phyloP scores from a whole-genome alignment of 2,113 vertebrate genomes.

The Siniperca chuatsi region DNA sequence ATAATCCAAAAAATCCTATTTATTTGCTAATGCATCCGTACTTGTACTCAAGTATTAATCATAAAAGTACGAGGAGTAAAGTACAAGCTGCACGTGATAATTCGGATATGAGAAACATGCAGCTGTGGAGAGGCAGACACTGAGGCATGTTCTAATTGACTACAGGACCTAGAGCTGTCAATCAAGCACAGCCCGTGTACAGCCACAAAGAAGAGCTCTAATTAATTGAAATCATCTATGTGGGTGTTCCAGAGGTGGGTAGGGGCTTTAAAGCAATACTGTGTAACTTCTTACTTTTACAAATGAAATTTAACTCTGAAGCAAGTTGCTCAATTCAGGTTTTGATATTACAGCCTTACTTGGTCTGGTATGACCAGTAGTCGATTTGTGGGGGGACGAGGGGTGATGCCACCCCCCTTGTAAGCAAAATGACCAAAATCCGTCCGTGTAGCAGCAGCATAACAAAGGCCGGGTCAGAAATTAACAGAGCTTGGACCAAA shows the following conservation, averaged over 20 bases:
- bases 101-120: neutral
- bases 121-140: neutral
- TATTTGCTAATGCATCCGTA: neutral
- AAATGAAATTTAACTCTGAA: neutral
- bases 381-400: too few relatives aligned
- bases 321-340: neutral
- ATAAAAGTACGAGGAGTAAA: neutral
- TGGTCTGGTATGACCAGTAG: neutral
- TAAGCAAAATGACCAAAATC: too few relatives aligned
- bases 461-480: too few relatives aligned
- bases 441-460: too few relatives aligned
- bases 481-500: too few relatives aligned
- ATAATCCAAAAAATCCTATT: neutral
- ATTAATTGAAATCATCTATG: neutral
- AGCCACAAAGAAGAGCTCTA: neutral
- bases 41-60: neutral
- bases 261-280: neutral
- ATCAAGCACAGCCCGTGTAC: neutral
- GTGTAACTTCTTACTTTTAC: neutral
- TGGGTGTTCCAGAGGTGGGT: neutral
- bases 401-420: too few relatives aligned
- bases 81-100: neutral
- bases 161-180: neutral
- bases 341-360: neutral
- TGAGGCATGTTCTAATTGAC: neutral